Conservation (phyloP, 2,888 invertebrate species). For the Biston stratarius region DNA sequence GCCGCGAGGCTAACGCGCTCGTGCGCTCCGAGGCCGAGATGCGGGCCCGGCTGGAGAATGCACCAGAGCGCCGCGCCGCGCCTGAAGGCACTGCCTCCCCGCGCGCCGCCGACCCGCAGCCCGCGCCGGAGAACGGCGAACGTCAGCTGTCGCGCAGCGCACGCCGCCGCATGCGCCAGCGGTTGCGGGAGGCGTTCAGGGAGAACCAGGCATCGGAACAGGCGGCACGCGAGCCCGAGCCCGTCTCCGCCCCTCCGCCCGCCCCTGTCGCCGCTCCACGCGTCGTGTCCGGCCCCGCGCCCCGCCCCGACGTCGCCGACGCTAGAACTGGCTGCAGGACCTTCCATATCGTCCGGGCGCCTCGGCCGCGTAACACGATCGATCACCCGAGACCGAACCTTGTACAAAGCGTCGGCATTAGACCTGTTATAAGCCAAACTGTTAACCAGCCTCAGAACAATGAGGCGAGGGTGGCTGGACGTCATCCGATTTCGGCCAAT, state of each 20-base stretch:
- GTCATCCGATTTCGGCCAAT: not conserved
- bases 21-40: constrained; percentile 65
- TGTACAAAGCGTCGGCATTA: not conserved
- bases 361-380: constrained; percentile 5
- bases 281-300: constrained; percentile 24
- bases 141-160: constrained; percentile 65
- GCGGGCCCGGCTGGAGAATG: constrained; percentile 58
- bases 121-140: constrained; percentile 30
- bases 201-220: constrained; percentile 43
- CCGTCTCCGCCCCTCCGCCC: not conserved
- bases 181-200: constrained; percentile 66
- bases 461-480: not conserved
- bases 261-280: constrained; percentile 6
- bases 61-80: constrained; percentile 29
- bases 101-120: constrained; percentile 28
- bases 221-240: not conserved
- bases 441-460: constrained; percentile 5
- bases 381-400: not conserved
- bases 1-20: constrained; percentile 66
- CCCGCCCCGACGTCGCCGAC: constrained; percentile 29
- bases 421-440: not conserved
- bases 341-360: not conserved
- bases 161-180: constrained; percentile 71
- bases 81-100: not conserved
- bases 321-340: constrained; percentile 11